These are phyloP conservation scores for Spodoptera frugiperda DNA, from an alignment of 1,140 invertebrate genomes.

Conservation along the genomic window DNA sequence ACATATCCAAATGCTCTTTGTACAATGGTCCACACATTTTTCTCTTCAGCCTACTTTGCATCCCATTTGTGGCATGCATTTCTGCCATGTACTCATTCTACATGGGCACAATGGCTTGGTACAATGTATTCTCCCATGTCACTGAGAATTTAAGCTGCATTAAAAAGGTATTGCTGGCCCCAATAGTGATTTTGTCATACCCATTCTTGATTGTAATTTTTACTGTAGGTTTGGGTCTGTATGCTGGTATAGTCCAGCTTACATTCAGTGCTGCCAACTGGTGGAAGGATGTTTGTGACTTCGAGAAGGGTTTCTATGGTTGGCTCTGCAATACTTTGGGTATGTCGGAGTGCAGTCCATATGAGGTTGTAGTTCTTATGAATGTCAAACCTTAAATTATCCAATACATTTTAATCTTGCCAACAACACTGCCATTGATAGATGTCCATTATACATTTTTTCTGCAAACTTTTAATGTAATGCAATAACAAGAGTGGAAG, in stretches of 20 bases:
- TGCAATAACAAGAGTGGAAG: background rate
- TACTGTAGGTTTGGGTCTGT: constrained; percentile 89
- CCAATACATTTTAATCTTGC: constrained; percentile 5
- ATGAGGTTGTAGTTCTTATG: constrained; percentile 87
- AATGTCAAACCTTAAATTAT: constrained; percentile 75
- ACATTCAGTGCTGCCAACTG: constrained; percentile 90
- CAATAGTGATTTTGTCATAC: constrained; percentile 90
- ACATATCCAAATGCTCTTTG: constrained; percentile 87
- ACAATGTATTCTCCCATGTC: constrained; percentile 91
- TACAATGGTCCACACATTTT: constrained; percentile 89
- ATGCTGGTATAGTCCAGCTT: constrained; percentile 89
- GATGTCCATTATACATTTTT: constrained; percentile 19
- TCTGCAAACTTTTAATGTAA: background rate
- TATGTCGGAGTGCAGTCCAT: constrained; percentile 91
- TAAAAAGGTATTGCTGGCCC: constrained; percentile 88
- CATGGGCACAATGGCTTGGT: constrained; percentile 92
- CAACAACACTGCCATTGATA: constrained; percentile 58
- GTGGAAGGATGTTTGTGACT: constrained; percentile 90
- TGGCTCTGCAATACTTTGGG: constrained; percentile 90
- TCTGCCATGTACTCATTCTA: constrained; percentile 91
- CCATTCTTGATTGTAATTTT: constrained; percentile 90
- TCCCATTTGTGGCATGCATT: constrained; percentile 89
- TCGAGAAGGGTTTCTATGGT: constrained; percentile 93
- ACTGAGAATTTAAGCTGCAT: constrained; percentile 89
- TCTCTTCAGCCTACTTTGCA: constrained; percentile 88